Evolutionary conservation across 2,888 invertebrate species (phyloP).

Genomic region (Trisateles emortualis): DNA sequence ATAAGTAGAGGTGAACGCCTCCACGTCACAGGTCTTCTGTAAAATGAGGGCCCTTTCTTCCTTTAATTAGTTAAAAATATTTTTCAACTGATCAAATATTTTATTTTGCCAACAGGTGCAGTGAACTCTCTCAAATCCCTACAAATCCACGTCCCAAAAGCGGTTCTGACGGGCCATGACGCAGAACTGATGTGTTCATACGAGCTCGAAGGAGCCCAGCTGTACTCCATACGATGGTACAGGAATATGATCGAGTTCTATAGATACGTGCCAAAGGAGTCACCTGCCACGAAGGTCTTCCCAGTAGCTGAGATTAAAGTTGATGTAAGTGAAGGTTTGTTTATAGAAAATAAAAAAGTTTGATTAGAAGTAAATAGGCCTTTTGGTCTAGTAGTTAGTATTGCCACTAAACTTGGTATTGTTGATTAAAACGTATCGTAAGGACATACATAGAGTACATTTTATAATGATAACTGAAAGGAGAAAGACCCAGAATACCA

Average conservation of each 20-base stretch:
- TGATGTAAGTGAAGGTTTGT: constrained; percentile 88
- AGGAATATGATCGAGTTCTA: constrained; percentile 92
- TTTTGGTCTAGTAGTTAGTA: no score
- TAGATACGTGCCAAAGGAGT: constrained; percentile 91
- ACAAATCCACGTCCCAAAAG: constrained; percentile 85
- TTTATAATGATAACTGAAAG: no score
- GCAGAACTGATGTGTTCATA: constrained; percentile 86
- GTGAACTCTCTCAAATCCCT: constrained; percentile 76
- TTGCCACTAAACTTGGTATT: no score
- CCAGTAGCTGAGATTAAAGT: constrained; percentile 90
- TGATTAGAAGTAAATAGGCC: no score
- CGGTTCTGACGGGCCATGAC: constrained; percentile 82
- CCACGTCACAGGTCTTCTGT: no score
- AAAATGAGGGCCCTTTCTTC: no score
- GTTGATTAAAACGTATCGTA: no score
- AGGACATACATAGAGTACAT: no score
- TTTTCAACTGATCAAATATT: no score
- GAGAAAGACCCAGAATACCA: no score
- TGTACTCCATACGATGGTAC: constrained; percentile 93
- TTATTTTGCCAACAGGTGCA: constrained; percentile 67
- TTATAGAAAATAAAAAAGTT: neutral
- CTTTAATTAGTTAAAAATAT: no score
- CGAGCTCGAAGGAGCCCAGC: constrained; percentile 87
- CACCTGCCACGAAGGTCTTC: constrained; percentile 90
- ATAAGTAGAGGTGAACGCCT: no score